Evolutionary conservation across 1,140 invertebrate species (phyloP).

Genomic region (Scylla paramamosain): DNA sequence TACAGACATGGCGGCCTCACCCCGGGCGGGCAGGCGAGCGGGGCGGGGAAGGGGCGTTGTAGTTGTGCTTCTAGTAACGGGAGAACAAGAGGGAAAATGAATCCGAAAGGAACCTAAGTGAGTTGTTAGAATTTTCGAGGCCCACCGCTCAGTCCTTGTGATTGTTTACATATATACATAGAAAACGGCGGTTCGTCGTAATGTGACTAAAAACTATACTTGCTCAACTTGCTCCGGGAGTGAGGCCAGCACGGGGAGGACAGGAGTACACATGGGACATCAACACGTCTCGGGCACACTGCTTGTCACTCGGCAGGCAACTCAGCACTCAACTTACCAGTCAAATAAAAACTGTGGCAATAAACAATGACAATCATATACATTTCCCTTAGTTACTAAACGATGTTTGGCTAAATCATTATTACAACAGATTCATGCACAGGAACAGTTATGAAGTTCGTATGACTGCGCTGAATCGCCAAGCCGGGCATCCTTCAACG

Average conservation of each 20-base stretch:
- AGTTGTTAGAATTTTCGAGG: not conserved
- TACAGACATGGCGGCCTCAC: slow-evolving; percentile 57
- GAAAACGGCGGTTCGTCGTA: slow-evolving; percentile 33
- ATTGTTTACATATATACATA: slow-evolving; percentile 48
- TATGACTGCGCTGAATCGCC: too few species aligned
- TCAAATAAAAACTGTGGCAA: too few species aligned
- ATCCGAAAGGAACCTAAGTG: not conserved
- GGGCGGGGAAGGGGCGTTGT: not conserved
- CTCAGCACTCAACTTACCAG: not conserved
- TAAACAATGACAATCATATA: too few species aligned
- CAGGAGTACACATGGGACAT: slow-evolving; percentile 64
- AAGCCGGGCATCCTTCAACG: too few species aligned
- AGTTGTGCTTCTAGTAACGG: slow-evolving; percentile 21
- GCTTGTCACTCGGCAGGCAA: slow-evolving; percentile 44
- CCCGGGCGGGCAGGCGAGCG: slow-evolving; percentile 10
- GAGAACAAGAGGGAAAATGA: not conserved
- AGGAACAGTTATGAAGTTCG: too few species aligned
- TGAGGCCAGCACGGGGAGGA: slow-evolving; percentile 58
- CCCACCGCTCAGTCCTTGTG: slow-evolving; percentile 8
- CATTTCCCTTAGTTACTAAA: too few species aligned
- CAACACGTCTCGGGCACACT: slow-evolving; percentile 61
- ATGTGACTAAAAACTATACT: slow-evolving; percentile 24
- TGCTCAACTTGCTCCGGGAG: slow-evolving; percentile 48
- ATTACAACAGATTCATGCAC: too few species aligned
- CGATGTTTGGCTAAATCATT: too few species aligned